A percentile compares a stretch with the other conserved stretches of the same genome.
phyloP scores from a whole-genome alignment of 2,113 vertebrate species.

The Lampris incognitus region DNA sequence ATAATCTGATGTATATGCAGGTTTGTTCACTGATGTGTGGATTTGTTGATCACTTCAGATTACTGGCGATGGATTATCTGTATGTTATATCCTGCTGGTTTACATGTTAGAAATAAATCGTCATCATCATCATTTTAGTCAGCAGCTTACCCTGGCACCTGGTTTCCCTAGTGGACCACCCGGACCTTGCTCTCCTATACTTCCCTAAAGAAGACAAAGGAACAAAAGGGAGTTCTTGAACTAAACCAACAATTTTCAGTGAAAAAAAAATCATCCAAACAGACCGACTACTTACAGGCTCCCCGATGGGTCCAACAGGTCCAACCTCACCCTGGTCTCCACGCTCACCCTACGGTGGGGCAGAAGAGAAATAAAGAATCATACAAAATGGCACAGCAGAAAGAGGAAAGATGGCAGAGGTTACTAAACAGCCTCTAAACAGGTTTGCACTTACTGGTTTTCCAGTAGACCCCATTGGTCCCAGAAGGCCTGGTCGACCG shows the following conservation, averaged over 20 bases:
- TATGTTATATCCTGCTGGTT: too few relatives aligned
- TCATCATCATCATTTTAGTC: too few relatives aligned
- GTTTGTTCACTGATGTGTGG: too few relatives aligned
- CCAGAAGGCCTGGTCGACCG: constrained; percentile 87
- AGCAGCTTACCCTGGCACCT: constrained; percentile 89
- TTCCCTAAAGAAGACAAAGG: constrained; percentile 81
- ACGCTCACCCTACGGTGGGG: constrained; percentile 86
- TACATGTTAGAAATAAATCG: too few relatives aligned
- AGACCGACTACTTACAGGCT: constrained; percentile 84
- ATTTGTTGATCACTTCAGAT: too few relatives aligned
- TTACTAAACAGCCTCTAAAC: neutral
- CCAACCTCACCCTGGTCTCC: constrained; percentile 91
- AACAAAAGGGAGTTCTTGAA: neutral
- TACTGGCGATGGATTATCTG: too few relatives aligned
- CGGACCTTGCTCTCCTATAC: constrained; percentile 86
- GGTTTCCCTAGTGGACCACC: constrained; percentile 86
- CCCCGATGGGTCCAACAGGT: constrained; percentile 87
- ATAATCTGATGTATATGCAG: too few relatives aligned
- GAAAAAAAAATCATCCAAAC: neutral
- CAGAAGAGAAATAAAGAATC: constrained; percentile 10
- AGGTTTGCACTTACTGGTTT: constrained; percentile 85
- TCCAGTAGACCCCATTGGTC: constrained; percentile 91
- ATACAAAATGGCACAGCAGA: neutral
- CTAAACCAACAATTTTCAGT: neutral
- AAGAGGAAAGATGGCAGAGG: constrained; percentile 12